Evolutionary conservation across 2,888 invertebrate genomes (phyloP).

Genomic region (Tuberolachnus salignus): DNA sequence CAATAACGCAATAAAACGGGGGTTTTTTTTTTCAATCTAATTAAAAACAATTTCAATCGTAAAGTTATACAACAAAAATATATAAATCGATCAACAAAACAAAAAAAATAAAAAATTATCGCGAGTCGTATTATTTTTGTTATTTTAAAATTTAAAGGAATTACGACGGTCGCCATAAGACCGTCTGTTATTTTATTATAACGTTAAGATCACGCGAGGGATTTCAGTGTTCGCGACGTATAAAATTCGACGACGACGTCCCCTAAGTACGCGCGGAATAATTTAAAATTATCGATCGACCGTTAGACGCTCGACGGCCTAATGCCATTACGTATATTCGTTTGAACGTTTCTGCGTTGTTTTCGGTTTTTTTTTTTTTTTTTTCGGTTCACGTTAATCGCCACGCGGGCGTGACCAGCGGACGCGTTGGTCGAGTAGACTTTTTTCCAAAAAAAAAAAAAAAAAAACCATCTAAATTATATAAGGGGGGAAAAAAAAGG

Average conservation of each 20-base stretch:
- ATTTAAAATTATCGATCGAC: conserved; percentile 48
- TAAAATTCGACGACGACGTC: conserved; percentile 1
- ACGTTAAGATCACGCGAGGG: conserved; percentile 29
- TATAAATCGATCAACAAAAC: too few relatives aligned
- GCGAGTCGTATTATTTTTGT: not conserved
- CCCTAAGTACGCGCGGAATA: conserved; percentile 31
- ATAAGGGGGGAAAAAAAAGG: too few relatives aligned
- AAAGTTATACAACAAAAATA: too few relatives aligned
- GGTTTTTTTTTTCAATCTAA: too few relatives aligned
- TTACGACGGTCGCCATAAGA: not conserved
- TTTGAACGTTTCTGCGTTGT: conserved; percentile 16
- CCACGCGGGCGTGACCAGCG: conserved; percentile 24
- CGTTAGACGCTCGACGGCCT: not conserved
- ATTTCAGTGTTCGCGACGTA: conserved; percentile 23
- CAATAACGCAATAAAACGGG: too few relatives aligned
- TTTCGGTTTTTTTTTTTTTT: conserved; percentile 1
- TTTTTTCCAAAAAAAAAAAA: too few relatives aligned
- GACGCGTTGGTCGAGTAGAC: too few relatives aligned
- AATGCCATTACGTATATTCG: not conserved
- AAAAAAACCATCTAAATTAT: too few relatives aligned
- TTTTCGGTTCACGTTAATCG: conserved; percentile 19
- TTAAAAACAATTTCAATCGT: too few relatives aligned
- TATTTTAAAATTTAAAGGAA: not conserved
- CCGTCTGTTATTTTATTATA: not conserved
- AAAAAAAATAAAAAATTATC: not conserved